Evolutionary conservation across 1,140 invertebrate species (phyloP).

Genomic region (Camponotus vicinus): DNA sequence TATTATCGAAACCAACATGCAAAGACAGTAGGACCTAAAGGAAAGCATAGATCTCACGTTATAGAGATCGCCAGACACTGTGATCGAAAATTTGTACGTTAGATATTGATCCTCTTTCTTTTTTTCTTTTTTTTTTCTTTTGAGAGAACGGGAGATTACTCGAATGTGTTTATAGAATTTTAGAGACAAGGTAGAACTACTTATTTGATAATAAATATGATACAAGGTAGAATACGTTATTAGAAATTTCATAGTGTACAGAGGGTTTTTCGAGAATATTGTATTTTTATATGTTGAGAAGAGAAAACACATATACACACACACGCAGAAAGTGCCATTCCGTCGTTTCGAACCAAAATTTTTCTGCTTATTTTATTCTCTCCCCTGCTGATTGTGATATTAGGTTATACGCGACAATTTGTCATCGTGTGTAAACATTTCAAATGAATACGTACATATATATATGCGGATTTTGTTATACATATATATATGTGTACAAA

Average conservation of each 20-base stretch:
- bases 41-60: slow-evolving; percentile 83
- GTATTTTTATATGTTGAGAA: slow-evolving; percentile 80
- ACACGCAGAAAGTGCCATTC: slow-evolving; percentile 82
- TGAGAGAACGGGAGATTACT: slow-evolving; percentile 62
- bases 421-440: slow-evolving; percentile 72
- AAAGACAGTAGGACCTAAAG: slow-evolving; percentile 38
- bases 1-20: slow-evolving; percentile 45
- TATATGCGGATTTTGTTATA: slow-evolving; percentile 47
- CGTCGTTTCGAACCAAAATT: slow-evolving; percentile 80
- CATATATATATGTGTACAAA: slow-evolving; percentile 43
- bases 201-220: slow-evolving; percentile 73
- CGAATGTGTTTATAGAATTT: slow-evolving; percentile 62
- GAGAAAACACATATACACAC: slow-evolving; percentile 57
- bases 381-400: slow-evolving; percentile 84
- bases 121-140: slow-evolving; percentile 52
- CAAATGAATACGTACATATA: slow-evolving; percentile 62
- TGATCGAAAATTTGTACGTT: slow-evolving; percentile 71
- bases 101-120: slow-evolving; percentile 57
- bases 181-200: slow-evolving; percentile 63
- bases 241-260: slow-evolving; percentile 77
- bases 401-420: slow-evolving; percentile 82
- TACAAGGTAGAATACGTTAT: slow-evolving; percentile 72
- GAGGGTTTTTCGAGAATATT: slow-evolving; percentile 75
- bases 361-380: slow-evolving; percentile 78
- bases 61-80: slow-evolving; percentile 77